phyloP scores from a whole-genome alignment of 2,797 vertebrate species.

The Prunella strophiata region DNA sequence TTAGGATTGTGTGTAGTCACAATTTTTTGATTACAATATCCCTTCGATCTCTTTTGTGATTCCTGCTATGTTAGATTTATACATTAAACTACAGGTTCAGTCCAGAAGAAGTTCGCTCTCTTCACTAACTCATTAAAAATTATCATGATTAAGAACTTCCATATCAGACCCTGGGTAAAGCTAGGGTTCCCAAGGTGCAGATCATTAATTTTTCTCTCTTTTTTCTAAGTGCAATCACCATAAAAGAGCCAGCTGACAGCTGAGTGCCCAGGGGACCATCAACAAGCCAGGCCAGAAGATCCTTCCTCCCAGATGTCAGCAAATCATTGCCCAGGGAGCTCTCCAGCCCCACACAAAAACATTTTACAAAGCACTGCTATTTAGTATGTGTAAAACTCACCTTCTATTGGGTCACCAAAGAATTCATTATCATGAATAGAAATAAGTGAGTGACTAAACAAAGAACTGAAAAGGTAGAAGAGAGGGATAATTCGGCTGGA shows the following conservation, averaged over 20 bases:
- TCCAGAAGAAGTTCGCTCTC: not conserved
- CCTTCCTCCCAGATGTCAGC: not conserved
- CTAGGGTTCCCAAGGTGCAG: not conserved
- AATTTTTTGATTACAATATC: not conserved
- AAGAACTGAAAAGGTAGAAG: slow-evolving; percentile 98
- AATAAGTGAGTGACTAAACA: slow-evolving; percentile 98
- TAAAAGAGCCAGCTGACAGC: slow-evolving; percentile 33
- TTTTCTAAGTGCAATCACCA: slow-evolving; percentile 28
- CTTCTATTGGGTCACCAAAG: slow-evolving; percentile 92
- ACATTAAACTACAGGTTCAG: not conserved
- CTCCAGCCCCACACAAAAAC: not conserved
- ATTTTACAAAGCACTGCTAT: not conserved
- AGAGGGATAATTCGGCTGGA: slow-evolving; percentile 97
- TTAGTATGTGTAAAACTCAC: slow-evolving; percentile 62
- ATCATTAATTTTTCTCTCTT: not conserved
- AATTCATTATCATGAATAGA: slow-evolving; percentile 98
- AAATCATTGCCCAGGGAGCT: not conserved
- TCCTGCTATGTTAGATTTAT: not conserved
- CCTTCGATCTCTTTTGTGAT: not conserved
- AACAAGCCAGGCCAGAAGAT: not conserved
- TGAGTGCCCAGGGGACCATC: slow-evolving; percentile 12
- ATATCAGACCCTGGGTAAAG: not conserved
- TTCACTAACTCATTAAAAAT: not conserved
- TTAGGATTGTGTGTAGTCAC: not conserved
- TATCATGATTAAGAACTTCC: not conserved